Percentiles rank a stretch among this genome's conserved stretches.
phyloP scores from a whole-genome alignment of 1,140 invertebrate genomes.

The Zaprionus tsacasi region DNA sequence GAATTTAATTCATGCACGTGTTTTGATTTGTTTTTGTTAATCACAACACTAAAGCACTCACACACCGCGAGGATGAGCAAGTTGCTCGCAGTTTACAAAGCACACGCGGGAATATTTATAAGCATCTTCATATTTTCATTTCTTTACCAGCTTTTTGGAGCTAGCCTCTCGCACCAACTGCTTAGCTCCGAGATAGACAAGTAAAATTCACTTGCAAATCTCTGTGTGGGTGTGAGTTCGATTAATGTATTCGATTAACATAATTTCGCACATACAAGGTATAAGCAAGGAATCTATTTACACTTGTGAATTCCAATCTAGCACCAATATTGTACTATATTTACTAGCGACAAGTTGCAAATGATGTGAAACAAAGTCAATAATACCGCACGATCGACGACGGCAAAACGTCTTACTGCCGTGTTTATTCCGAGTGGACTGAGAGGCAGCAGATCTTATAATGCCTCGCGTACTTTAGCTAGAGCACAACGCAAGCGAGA shows the following conservation, averaged over 20 bases:
- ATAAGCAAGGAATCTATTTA: not conserved
- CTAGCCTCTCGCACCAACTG: no score
- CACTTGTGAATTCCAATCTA: constrained; percentile 16
- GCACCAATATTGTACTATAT: constrained; percentile 32
- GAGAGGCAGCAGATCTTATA: constrained; percentile 62
- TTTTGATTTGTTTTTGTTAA: not conserved
- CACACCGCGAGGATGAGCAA: no score
- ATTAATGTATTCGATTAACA: not conserved
- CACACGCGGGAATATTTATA: not conserved
- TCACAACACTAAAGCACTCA: not conserved
- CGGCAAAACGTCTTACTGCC: constrained; percentile 48
- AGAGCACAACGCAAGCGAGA: constrained; percentile 49
- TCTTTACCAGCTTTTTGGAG: not conserved
- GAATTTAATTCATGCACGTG: not conserved
- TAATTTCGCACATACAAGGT: not conserved
- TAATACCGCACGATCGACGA: constrained; percentile 26
- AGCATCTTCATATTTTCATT: not conserved
- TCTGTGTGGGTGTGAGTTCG: no score
- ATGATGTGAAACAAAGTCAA: constrained; percentile 51
- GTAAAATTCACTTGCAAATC: no score
- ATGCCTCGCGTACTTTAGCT: constrained; percentile 64
- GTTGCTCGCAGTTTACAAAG: no score
- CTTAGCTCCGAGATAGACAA: no score
- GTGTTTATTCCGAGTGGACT: constrained; percentile 61
- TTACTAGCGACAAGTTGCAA: constrained; percentile 33